A percentile compares a stretch with the other conserved stretches of the same genome.
These are phyloP conservation scores for Mythimna albipuncta DNA, from an alignment of 2,888 invertebrate species.

Conservation along the genomic window DNA sequence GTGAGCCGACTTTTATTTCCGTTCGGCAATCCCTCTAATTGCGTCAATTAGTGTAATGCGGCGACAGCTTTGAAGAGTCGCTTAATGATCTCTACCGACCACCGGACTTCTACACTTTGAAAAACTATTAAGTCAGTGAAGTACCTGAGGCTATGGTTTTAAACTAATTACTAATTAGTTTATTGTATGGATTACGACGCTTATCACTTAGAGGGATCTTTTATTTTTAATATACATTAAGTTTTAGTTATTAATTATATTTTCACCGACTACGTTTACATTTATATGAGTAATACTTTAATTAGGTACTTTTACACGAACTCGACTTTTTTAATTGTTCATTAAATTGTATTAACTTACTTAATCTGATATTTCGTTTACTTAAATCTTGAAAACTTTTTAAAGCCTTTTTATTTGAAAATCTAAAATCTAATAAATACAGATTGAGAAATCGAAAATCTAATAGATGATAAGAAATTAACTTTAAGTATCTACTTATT, in stretches of 20 bases:
- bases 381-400: neutral
- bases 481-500: neutral
- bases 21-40: constrained; percentile 91
- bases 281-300: neutral
- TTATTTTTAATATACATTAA: constrained; percentile 29
- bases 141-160: constrained; percentile 57
- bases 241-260: constrained; percentile 37
- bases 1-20: constrained; percentile 90
- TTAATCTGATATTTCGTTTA: neutral
- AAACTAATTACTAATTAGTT: constrained; percentile 67
- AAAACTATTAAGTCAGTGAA: constrained; percentile 76
- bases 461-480: neutral
- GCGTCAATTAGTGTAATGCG: constrained; percentile 90
- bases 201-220: constrained; percentile 61
- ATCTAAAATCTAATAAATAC: neutral
- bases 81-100: constrained; percentile 86
- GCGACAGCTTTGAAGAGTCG: constrained; percentile 89
- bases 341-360: neutral
- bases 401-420: neutral
- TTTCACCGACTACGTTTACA: constrained; percentile 22
- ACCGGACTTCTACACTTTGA: constrained; percentile 75
- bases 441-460: neutral
- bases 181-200: constrained; percentile 61
- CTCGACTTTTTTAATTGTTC: neutral
- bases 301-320: constrained; percentile 1